Evolutionary conservation across 2,113 vertebrate species (phyloP).

Genomic region (Maccullochella peelii): DNA sequence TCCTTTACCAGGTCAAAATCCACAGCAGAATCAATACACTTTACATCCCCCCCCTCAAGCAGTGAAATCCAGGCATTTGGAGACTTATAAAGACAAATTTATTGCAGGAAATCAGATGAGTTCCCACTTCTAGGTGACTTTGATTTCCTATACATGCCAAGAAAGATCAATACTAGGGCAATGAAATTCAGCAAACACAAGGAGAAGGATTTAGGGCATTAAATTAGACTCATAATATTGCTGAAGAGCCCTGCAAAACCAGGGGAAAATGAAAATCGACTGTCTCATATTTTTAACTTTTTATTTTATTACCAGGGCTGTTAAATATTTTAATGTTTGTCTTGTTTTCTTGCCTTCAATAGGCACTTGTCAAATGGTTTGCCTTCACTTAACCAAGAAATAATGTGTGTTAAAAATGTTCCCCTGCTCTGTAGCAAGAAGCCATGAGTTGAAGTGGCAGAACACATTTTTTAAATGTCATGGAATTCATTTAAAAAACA

Average conservation of each 20-base stretch:
- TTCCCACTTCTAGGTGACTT: constrained; percentile 70
- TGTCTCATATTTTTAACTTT: constrained; percentile 1
- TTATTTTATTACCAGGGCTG: background rate
- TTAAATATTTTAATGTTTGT: constrained; percentile 7
- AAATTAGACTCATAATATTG: constrained; percentile 46
- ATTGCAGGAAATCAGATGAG: constrained; percentile 64
- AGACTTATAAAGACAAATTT: constrained; percentile 54
- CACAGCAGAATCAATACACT: constrained; percentile 62
- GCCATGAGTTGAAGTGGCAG: constrained; percentile 1
- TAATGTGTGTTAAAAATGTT: background rate
- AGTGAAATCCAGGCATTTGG: constrained; percentile 28
- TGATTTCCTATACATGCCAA: constrained; percentile 66
- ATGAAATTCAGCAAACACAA: constrained; percentile 49
- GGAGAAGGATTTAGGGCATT: constrained; percentile 62
- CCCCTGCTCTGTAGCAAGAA: background rate
- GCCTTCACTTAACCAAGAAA: constrained; percentile 19
- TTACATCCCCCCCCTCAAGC: constrained; percentile 11
- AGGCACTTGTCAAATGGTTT: constrained; percentile 7
- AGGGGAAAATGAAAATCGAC: constrained; percentile 36
- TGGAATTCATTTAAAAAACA: constrained; percentile 46
- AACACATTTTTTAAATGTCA: constrained; percentile 41
- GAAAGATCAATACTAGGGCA: constrained; percentile 59
- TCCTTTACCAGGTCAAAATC: constrained; percentile 55
- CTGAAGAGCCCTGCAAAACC: constrained; percentile 23
- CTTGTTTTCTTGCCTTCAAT: constrained; percentile 26